These are phyloP conservation scores for Clarias magur DNA, from an alignment of 2,113 vertebrate genomes.

Conservation along the genomic window DNA sequence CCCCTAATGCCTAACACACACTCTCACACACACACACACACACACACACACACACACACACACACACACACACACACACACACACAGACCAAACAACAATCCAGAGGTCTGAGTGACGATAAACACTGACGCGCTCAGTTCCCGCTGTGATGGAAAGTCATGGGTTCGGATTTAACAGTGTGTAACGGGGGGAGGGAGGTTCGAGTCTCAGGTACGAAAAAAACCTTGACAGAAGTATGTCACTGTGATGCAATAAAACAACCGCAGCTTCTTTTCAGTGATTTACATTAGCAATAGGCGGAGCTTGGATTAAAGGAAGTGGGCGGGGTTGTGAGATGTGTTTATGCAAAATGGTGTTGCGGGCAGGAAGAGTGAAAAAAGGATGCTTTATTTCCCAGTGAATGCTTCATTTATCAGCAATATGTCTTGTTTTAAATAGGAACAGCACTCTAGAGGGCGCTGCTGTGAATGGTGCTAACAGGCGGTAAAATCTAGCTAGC, in stretches of 20 bases:
- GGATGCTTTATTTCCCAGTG: not conserved
- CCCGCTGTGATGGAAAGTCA: not conserved
- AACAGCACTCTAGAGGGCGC: not conserved
- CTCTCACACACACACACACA: constrained; percentile 13
- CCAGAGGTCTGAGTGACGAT: not conserved
- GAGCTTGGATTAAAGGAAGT: not conserved
- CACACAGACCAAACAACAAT: not conserved
- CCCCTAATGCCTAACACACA: not conserved
- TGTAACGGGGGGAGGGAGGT: not conserved
- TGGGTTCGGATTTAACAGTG: not conserved
- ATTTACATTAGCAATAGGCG: not conserved
- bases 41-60: too few species aligned
- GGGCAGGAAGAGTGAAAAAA: not conserved
- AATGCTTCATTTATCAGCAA: not conserved
- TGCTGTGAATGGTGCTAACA: not conserved
- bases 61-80: constrained; percentile 13
- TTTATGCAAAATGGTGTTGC: not conserved
- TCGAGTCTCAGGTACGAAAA: not conserved
- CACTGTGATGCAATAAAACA: not conserved
- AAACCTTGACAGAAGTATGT: not conserved
- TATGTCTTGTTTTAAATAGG: not conserved
- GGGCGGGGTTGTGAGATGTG: not conserved
- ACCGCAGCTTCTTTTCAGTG: not conserved
- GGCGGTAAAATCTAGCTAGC: not conserved
- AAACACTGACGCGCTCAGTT: not conserved